phyloP scores from a whole-genome alignment of 2,797 vertebrate species.

The Eulemur mongoz region DNA sequence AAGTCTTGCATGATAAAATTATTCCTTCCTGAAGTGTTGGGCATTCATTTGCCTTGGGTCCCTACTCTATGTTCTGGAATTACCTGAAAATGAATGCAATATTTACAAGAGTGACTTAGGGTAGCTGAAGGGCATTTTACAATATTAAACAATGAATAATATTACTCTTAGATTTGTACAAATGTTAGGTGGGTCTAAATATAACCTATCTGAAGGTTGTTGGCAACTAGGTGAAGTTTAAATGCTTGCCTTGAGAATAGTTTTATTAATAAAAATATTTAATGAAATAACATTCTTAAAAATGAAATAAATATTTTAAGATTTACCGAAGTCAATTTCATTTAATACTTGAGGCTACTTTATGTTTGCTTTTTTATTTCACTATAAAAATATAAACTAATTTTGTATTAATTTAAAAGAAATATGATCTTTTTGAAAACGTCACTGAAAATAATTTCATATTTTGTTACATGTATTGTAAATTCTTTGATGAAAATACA shows the following conservation, averaged over 20 bases:
- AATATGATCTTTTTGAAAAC: neutral
- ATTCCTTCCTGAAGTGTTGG: neutral
- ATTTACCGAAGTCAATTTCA: neutral
- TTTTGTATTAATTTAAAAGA: neutral
- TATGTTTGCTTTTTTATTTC: neutral
- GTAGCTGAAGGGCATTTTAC: neutral
- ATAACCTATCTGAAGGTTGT: neutral
- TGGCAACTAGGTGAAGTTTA: neutral
- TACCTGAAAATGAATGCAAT: neutral
- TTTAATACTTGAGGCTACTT: constrained; percentile 3
- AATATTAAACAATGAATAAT: neutral
- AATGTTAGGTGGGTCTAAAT: neutral
- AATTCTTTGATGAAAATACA: neutral
- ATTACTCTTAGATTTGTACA: neutral
- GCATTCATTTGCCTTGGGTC: neutral
- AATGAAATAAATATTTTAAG: neutral
- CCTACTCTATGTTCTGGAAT: neutral
- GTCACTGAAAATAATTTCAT: neutral
- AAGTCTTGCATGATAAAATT: neutral
- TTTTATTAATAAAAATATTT: constrained; percentile 21
- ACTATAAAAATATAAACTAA: neutral
- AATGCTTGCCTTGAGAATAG: neutral
- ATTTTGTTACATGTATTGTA: neutral
- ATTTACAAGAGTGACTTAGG: neutral
- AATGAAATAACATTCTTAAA: neutral